These are phyloP conservation scores for Urophycis tenuis DNA, from an alignment of 2,797 vertebrate species.

Conservation along the genomic window DNA sequence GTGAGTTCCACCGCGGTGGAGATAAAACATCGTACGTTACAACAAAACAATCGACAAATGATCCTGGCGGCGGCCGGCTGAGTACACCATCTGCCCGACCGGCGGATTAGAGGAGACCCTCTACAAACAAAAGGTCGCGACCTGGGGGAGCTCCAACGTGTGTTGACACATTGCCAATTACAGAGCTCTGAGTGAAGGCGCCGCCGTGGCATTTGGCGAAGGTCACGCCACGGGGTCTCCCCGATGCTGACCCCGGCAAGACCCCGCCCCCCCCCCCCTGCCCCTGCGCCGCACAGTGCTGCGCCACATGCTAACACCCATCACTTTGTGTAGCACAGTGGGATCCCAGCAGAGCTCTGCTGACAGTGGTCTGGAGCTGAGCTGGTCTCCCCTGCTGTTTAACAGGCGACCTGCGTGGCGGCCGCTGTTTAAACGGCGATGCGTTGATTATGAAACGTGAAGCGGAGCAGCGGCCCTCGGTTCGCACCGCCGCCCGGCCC, in stretches of 20 bases:
- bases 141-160: not conserved
- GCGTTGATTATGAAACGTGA: not conserved
- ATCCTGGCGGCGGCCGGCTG: not conserved
- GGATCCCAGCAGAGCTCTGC: not conserved
- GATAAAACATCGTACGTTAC: not conserved
- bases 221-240: not conserved
- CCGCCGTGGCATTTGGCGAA: not conserved
- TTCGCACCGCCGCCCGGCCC: too few relatives aligned
- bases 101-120: not conserved
- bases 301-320: too few relatives aligned
- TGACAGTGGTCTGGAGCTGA: not conserved
- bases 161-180: slow-evolving; percentile 3
- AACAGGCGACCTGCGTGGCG: too few relatives aligned
- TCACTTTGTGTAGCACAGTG: too few relatives aligned
- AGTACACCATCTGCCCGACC: not conserved
- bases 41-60: not conserved
- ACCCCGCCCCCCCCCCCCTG: too few relatives aligned
- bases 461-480: too few relatives aligned
- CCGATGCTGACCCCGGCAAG: not conserved
- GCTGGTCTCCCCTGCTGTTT: not conserved
- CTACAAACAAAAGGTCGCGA: not conserved
- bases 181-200: not conserved
- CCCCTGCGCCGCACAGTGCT: not conserved
- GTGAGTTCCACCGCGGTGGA: too few relatives aligned
- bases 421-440: not conserved